A percentile compares a stretch with the other conserved stretches of the same genome.
Evolutionary conservation across 2,888 invertebrate species (phyloP).

Genomic region (Troglohyphantes excavatus): DNA sequence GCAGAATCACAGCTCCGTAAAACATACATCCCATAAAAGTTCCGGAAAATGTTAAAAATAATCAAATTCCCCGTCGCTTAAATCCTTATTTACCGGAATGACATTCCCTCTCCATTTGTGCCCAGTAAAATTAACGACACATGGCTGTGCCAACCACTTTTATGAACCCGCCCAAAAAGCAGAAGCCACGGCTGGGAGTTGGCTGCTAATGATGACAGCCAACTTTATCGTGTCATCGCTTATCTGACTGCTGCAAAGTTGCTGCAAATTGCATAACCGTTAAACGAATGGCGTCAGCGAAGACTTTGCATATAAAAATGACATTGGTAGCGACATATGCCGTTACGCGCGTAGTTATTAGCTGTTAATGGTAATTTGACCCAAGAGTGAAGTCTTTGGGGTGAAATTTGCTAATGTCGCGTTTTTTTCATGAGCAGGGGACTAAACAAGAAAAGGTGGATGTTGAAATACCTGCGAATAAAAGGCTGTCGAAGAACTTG

Average conservation of each 20-base stretch:
- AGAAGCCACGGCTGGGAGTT: conserved; percentile 14
- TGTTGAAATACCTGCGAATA: background rate
- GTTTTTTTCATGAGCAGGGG: background rate
- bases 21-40: background rate
- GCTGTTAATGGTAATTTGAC: conserved; percentile 35
- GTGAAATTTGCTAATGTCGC: background rate
- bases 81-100: conserved; percentile 47
- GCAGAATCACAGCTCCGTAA: background rate
- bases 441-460: background rate
- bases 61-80: conserved; percentile 17
- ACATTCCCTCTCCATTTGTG: conserved; percentile 1
- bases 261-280: conserved; percentile 25
- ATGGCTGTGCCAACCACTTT: conserved; percentile 27
- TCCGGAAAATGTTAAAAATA: background rate
- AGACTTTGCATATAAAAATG: conserved; percentile 40
- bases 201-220: conserved; percentile 16
- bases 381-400: background rate
- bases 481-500: background rate
- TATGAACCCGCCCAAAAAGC: conserved; percentile 23
- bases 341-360: conserved; percentile 22
- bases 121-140: conserved; percentile 21
- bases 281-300: conserved; percentile 1
- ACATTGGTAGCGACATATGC: conserved; percentile 16
- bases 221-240: conserved; percentile 36
- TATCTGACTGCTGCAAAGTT: conserved; percentile 24